phyloP scores from a whole-genome alignment of 2,113 vertebrate species.

The Furnarius figulus region DNA sequence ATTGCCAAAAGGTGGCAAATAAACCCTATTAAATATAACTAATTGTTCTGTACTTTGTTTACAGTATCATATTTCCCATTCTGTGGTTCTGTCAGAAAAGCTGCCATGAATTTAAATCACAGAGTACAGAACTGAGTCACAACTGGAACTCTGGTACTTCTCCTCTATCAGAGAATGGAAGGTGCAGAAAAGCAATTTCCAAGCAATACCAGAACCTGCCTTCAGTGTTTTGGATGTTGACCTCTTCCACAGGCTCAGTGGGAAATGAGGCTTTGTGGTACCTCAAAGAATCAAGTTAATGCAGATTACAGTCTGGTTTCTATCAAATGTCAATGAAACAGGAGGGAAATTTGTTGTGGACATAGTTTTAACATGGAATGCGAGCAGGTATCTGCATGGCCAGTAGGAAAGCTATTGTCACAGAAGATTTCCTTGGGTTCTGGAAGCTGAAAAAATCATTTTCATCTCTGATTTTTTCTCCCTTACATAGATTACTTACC shows the following conservation, averaged over 20 bases:
- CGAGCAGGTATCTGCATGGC: neutral
- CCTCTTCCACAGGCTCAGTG: neutral
- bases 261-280: neutral
- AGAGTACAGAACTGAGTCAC: neutral
- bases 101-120: neutral
- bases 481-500: neutral
- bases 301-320: neutral
- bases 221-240: neutral
- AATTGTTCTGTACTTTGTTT: neutral
- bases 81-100: neutral
- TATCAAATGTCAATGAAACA: neutral
- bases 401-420: neutral
- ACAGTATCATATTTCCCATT: neutral
- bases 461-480: neutral
- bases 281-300: neutral
- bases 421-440: neutral
- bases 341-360: accelerated
- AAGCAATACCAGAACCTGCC: neutral
- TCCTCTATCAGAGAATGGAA: neutral
- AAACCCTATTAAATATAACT: neutral
- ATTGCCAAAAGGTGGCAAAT: neutral
- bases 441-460: neutral
- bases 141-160: neutral
- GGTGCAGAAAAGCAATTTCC: neutral
- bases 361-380: neutral